These are phyloP conservation scores for Chymomyza costata DNA, from an alignment of 1,140 invertebrate genomes.

Conservation along the genomic window DNA sequence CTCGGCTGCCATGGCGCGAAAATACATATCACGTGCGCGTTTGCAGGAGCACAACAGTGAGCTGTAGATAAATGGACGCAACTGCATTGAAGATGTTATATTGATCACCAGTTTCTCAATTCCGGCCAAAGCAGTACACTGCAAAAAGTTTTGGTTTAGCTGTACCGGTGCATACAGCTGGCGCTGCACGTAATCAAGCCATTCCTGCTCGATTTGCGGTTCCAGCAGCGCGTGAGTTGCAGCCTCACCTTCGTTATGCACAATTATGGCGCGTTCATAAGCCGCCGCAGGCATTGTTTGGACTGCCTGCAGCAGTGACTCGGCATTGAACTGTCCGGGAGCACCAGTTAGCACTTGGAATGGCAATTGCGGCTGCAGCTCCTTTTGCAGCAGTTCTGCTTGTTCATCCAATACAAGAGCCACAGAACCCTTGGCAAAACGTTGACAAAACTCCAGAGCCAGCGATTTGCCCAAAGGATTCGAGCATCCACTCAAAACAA, in stretches of 20 bases:
- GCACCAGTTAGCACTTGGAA: slow-evolving; percentile 30
- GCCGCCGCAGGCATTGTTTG: background rate
- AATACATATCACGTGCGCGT: slow-evolving; percentile 93
- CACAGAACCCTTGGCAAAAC: slow-evolving; percentile 79
- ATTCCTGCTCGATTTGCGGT: slow-evolving; percentile 78
- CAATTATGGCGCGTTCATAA: slow-evolving; percentile 83
- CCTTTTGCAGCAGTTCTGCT: slow-evolving; percentile 47
- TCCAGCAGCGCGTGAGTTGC: slow-evolving; percentile 79
- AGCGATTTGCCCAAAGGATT: slow-evolving; percentile 81
- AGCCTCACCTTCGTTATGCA: slow-evolving; percentile 94
- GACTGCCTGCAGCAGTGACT: slow-evolving; percentile 27
- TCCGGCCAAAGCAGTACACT: slow-evolving; percentile 67
- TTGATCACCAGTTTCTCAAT: slow-evolving; percentile 83
- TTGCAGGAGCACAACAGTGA: slow-evolving; percentile 90
- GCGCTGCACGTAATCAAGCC: slow-evolving; percentile 83
- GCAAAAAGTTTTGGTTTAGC: slow-evolving; percentile 85
- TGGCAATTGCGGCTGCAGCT: slow-evolving; percentile 8
- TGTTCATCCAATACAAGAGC: slow-evolving; percentile 86
- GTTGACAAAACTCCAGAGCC: slow-evolving; percentile 81
- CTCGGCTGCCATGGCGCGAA: slow-evolving; percentile 84
- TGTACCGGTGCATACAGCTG: slow-evolving; percentile 88
- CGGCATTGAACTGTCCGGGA: slow-evolving; percentile 25
- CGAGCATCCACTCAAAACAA: slow-evolving; percentile 56
- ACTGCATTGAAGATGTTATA: slow-evolving; percentile 90
- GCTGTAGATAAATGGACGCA: slow-evolving; percentile 84